Percentiles rank a stretch among this genome's conserved stretches.
Conservation (phyloP, 2,888 invertebrate species). For the Morpho helenor region DNA sequence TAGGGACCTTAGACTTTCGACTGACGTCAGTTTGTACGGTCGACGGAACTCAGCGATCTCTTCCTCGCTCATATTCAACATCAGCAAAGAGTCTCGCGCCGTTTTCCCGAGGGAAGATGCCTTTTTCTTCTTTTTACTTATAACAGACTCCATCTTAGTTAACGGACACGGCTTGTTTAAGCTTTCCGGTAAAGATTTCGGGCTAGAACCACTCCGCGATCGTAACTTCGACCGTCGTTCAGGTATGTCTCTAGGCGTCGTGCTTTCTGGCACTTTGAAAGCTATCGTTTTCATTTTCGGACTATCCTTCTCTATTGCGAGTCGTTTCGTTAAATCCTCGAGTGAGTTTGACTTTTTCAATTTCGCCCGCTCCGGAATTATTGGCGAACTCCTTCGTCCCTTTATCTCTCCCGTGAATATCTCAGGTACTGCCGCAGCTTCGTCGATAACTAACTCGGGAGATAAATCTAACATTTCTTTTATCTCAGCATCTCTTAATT, state of each 20-base stretch:
- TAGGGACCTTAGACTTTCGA: constrained; percentile 62
- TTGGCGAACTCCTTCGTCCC: constrained; percentile 48
- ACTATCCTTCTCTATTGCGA: constrained; percentile 40
- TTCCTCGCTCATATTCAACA: constrained; percentile 70
- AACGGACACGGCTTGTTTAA: constrained; percentile 61
- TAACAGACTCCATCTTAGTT: constrained; percentile 50
- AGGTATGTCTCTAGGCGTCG: constrained; percentile 66
- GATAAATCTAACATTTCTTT: constrained; percentile 63
- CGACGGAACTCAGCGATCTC: constrained; percentile 67
- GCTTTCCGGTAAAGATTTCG: constrained; percentile 69
- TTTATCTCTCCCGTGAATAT: constrained; percentile 50
- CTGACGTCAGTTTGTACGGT: constrained; percentile 65
- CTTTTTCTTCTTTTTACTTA: constrained; percentile 61
- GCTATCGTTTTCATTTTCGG: constrained; percentile 60
- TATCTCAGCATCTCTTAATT: constrained; percentile 58
- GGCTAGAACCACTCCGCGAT: constrained; percentile 62
- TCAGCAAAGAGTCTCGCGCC: constrained; percentile 66
- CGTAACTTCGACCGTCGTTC: constrained; percentile 53
- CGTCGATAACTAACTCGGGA: constrained; percentile 64
- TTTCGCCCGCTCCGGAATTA: constrained; percentile 63
- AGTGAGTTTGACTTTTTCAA: constrained; percentile 62
- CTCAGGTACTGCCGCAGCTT: constrained; percentile 49
- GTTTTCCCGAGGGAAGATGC: constrained; percentile 69
- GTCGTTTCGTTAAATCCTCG: constrained; percentile 53
- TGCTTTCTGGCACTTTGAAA: constrained; percentile 64